Evolutionary conservation across 2,888 invertebrate species (phyloP).

Genomic region (Alloplasta piceator): DNA sequence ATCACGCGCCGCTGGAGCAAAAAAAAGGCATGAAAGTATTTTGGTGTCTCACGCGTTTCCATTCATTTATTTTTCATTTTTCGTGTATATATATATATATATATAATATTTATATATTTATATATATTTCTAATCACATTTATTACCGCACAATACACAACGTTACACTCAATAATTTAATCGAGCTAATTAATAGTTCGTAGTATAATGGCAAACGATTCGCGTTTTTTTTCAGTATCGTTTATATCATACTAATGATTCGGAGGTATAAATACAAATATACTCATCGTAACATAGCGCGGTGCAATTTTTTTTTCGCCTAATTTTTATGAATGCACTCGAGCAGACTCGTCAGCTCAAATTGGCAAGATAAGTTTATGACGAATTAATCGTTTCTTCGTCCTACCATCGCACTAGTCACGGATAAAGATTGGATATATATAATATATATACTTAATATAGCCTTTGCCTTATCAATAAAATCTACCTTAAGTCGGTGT

Average conservation of each 20-base stretch:
- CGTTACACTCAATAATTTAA: slow-evolving; percentile 82
- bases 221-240: slow-evolving; percentile 58
- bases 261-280: slow-evolving; percentile 82
- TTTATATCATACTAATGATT: slow-evolving; percentile 69
- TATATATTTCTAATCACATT: slow-evolving; percentile 79
- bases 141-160: slow-evolving; percentile 83
- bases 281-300: slow-evolving; percentile 77
- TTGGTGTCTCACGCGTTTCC: slow-evolving; percentile 52
- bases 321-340: too few species aligned
- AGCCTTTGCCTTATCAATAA: slow-evolving; percentile 71
- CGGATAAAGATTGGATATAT: slow-evolving; percentile 64
- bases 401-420: slow-evolving; percentile 65
- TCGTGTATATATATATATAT: slow-evolving; percentile 56
- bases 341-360: neutral
- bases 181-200: slow-evolving; percentile 79
- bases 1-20: too few species aligned
- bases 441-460: slow-evolving; percentile 65
- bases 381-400: slow-evolving; percentile 45
- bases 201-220: slow-evolving; percentile 78
- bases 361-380: slow-evolving; percentile 57
- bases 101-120: slow-evolving; percentile 49
- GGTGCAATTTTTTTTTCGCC: slow-evolving; percentile 42
- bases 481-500: slow-evolving; percentile 72
- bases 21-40: neutral
- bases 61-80: slow-evolving; percentile 58